A percentile compares a stretch with the other conserved stretches of the same genome.
Evolutionary conservation across 2,797 vertebrate genomes (phyloP).

Genomic region (Pipistrellus pygmaeus): DNA sequence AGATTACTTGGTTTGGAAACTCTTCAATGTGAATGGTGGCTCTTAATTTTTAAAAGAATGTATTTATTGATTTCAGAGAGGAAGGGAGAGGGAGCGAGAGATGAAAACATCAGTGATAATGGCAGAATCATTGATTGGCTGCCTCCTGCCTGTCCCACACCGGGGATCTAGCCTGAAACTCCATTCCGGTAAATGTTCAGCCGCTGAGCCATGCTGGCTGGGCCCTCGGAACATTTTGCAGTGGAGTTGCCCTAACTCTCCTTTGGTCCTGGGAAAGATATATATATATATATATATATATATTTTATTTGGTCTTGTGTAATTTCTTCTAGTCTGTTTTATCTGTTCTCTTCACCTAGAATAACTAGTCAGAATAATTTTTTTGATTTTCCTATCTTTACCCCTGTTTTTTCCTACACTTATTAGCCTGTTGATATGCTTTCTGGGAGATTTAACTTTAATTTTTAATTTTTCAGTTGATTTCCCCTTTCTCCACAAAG

Average conservation of each 20-base stretch:
- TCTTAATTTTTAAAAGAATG: not conserved
- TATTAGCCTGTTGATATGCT: not conserved
- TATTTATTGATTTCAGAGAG: too few relatives aligned
- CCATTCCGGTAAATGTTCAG: too few relatives aligned
- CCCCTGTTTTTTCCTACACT: not conserved
- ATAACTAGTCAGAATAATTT: not conserved
- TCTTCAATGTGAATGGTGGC: not conserved
- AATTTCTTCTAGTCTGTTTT: conserved; percentile 13
- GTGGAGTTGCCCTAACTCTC: not conserved
- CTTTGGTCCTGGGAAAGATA: not conserved
- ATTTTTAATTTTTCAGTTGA: conserved; percentile 29
- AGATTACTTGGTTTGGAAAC: not conserved
- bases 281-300: too few relatives aligned
- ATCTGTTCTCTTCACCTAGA: conserved; percentile 36
- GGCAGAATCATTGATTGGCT: too few relatives aligned
- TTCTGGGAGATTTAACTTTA: not conserved
- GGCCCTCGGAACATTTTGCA: not conserved
- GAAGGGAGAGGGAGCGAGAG: too few relatives aligned
- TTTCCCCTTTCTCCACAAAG: not conserved
- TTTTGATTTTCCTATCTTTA: conserved; percentile 11
- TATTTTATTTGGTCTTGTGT: not conserved
- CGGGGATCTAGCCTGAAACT: too few relatives aligned
- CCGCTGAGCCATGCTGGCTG: too few relatives aligned
- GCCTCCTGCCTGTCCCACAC: too few relatives aligned
- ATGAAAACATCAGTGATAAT: too few relatives aligned